Conservation (phyloP, 1,140 invertebrate species). For the Dendrolimus kikuchii region DNA sequence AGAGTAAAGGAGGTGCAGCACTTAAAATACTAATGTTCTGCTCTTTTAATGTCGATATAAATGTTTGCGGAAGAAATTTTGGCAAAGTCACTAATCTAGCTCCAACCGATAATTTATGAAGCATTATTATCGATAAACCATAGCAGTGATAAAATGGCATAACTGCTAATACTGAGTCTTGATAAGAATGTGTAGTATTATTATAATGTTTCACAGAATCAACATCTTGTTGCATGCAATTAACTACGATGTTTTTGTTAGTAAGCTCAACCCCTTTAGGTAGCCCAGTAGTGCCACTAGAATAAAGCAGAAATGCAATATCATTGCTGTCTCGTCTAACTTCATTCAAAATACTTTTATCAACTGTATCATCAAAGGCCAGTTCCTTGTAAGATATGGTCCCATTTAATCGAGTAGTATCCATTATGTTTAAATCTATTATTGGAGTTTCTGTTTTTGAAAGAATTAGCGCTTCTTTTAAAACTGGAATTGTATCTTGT, state of each 20-base stretch:
- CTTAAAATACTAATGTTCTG: conserved; percentile 73
- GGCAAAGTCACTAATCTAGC: conserved; percentile 80
- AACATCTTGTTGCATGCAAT: conserved; percentile 55
- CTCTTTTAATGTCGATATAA: conserved; percentile 71
- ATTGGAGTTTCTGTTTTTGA: conserved; percentile 68
- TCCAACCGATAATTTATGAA: conserved; percentile 75
- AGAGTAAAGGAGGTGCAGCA: conserved; percentile 76
- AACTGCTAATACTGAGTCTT: conserved; percentile 75
- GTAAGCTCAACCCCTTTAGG: conserved; percentile 90
- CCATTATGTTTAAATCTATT: conserved; percentile 53
- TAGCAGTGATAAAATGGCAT: conserved; percentile 92
- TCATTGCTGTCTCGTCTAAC: conserved; percentile 54
- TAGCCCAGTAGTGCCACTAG: conserved; percentile 89
- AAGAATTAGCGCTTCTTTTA: conserved; percentile 59
- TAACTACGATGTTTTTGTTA: conserved; percentile 76
- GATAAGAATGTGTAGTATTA: conserved; percentile 40
- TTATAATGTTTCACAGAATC: conserved; percentile 30
- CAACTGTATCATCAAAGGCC: conserved; percentile 42
- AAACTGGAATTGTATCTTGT: conserved; percentile 51
- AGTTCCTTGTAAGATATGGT: conserved; percentile 74
- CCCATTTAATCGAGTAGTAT: conserved; percentile 49
- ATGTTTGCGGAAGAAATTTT: conserved; percentile 79
- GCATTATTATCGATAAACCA: conserved; percentile 75
- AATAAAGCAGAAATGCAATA: conserved; percentile 74
- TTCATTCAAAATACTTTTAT: conserved; percentile 53